Base-by-base conservation (phyloP, 2,797 vertebrate species). In the Allobates femoralis region DNA sequence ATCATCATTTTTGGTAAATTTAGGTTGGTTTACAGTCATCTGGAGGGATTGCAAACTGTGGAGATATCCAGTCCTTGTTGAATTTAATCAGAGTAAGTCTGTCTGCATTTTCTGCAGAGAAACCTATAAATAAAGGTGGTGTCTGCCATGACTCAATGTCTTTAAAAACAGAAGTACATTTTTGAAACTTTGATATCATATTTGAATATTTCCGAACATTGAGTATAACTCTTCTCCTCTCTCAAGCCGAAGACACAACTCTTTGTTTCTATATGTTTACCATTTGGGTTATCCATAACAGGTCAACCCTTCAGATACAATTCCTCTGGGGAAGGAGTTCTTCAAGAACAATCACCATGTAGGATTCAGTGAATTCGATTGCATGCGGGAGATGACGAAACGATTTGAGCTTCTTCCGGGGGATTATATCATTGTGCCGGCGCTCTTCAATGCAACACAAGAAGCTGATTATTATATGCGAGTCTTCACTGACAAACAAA, bases 381-480 rank as follows among this genome's bases (percentile, higher is more conserved):
- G 2, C 18, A 3, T 51, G 16, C 85, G 78, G 3, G 71, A 79
- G 23, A 8, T 58, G 30, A 41, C 60, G 0, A 14, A 26, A 1
- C 55, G 23, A 34, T 76, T 55, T 41, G n/a, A 62, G 73, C 34
- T 86, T 41, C 85, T 41, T 11, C 26, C 71, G 12, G 69, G 79
- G n/a, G 62, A 76, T 10, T 86, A 75, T 26, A 15, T 77, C 11
- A 82, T 81, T 55, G 28, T 82, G 32, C n/a, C 41, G 19, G 10
- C 34, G 23, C 76, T 79, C 28, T 55, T 10, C 3, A 10, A n/a
- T 2, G 8, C 16, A 2, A 15, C 19, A 19, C 19, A 79, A 12
- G 84, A 71, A 16, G 64, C 23, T 1, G 56, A 79, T 71, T 79
- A 79, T 14, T 83, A 60, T 69, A 28, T 83, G 11, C 58, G 79